Base-by-base conservation (phyloP, 2,888 invertebrate genomes). In the Acronicta leporina region DNA sequence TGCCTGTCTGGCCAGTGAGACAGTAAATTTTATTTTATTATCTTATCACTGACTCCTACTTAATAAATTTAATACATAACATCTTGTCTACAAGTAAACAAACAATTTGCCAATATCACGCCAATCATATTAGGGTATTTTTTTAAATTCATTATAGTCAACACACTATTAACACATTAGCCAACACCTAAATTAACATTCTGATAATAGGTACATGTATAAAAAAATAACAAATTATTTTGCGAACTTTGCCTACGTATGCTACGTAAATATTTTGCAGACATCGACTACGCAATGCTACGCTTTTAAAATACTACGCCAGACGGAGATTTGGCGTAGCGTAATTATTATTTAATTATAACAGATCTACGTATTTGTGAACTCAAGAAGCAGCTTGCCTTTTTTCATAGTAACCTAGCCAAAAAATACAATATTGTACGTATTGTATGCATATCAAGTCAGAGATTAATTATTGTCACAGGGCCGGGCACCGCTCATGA, bases 401-500 rank as follows among this genome's bases (percentile, higher is more conserved):
- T 42, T 14, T 47, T 65, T 20, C 42, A 15, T 51, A 16, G n/a
- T 13, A 9, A 16, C 8, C 45, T 47, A n/a, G n/a, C n/a, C n/a
- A 59, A 45, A 30, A 54, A 44, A 50, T 51, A 47, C 14, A 44
- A 50, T 51, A 47, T 16, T 16, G n/a, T 42, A 56, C 25, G 40
- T 53, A 52, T 65, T 66, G n/a, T n/a, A n/a, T 68, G 42, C 51
- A 48, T 64, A 57, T 52, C 45, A 60, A 55, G 49, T 57, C 53
- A 55, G 61, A 80, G 77, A 83, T 81, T 80, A 81, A 82, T 81
- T 20, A 20, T 20, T 69, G 79, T 73, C 69, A 45, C 67, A 63
- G 77, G 71, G 76, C 74, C 74, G 56, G 61, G 58, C 60, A 63
- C 57, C 57, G 64, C 62, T 67, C 63, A 73, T 65, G 74, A 64